Evolutionary conservation across 2,888 invertebrate species (phyloP), one percentile per base, ranked within the genome.

Genomic region (Epsilonema sp.): DNA sequence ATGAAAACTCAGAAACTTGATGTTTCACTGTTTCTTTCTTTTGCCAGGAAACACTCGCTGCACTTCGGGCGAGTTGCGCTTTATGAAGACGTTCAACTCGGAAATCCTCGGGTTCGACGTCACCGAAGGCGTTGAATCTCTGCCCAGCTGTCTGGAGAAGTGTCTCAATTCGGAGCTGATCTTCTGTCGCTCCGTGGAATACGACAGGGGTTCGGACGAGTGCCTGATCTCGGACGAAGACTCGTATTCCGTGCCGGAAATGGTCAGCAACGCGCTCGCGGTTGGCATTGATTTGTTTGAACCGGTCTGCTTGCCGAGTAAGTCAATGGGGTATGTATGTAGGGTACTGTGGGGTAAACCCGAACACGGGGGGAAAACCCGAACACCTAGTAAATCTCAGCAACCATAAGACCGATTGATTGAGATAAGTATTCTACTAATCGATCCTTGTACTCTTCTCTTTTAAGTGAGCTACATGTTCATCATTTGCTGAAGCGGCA

Each of bases 171-270:
- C 13, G n/a, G 8, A 37, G 20, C n/a, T n/a, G 19, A 4, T 44
- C 20, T 44, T 20, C 25, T 44, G 44, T 25, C 36, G 44, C 5
- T 36, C 36, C 22, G 44, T 44, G 37, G 44, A 37, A 37, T 59
- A 55, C 44, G 52, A 53, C 42, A 46, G 54, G n/a, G 43, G 46
- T 20, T 52, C 52, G n/a, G 49, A 52, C 36, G 58, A 60, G 46
- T 61, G 61, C 48, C 52, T 58, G 42, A 45, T 59, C 16, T 53
- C 55, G 1, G 60, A 61, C 23, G 57, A 57, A 42, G 51, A 56
- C 22, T 54, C 55, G 19, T 54, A 55, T 24, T 19, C 45, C 3
- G 25, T 4, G 8, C n/a, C 26, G 4, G 21, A 31, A 11, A 25
- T n/a, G 5, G 51, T 53, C n/a, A 53, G 53, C 25, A 52, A 3